Percentiles rank a stretch among this genome's conserved stretches.
phyloP scores from a whole-genome alignment of 2,113 vertebrate genomes.

The Carlito syrichta region DNA sequence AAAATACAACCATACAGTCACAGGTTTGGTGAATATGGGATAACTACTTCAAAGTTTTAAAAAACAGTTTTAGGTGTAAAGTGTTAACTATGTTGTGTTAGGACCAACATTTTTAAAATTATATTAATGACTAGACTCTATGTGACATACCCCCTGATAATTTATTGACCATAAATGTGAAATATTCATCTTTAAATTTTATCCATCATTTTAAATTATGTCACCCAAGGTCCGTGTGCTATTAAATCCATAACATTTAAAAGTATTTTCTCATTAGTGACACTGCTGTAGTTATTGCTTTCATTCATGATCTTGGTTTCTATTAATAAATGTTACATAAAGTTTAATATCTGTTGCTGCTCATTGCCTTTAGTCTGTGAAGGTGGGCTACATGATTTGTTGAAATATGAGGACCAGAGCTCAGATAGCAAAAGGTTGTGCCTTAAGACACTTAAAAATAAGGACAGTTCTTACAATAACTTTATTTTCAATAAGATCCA shows the following conservation, averaged over 20 bases:
- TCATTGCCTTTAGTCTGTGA: slow-evolving; percentile 61
- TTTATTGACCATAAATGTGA: slow-evolving; percentile 72
- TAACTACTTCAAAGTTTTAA: not conserved
- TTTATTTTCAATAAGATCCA: not conserved
- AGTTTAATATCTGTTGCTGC: slow-evolving; percentile 65
- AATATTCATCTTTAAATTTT: slow-evolving; percentile 73
- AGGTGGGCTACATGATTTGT: slow-evolving; percentile 32
- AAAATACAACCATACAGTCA: not conserved
- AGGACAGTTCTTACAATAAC: not conserved
- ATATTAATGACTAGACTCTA: slow-evolving; percentile 40
- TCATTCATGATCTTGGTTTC: slow-evolving; percentile 57
- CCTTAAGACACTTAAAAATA: not conserved
- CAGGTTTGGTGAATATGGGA: not conserved
- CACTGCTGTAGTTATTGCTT: slow-evolving; percentile 50
- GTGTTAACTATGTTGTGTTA: slow-evolving; percentile 27
- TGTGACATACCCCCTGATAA: slow-evolving; percentile 52
- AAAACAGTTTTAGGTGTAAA: slow-evolving; percentile 22
- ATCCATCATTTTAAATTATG: slow-evolving; percentile 70
- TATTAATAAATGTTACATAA: slow-evolving; percentile 69
- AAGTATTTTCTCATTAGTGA: slow-evolving; percentile 74
- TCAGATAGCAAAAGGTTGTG: not conserved
- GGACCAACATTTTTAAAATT: slow-evolving; percentile 28
- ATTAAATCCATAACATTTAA: slow-evolving; percentile 70
- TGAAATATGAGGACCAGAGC: not conserved
- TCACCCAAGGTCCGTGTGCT: slow-evolving; percentile 64